A percentile compares a stretch with the other conserved stretches of the same genome.
Evolutionary conservation across 2,797 vertebrate genomes (phyloP).

Genomic region (Hylomyscus alleni): DNA sequence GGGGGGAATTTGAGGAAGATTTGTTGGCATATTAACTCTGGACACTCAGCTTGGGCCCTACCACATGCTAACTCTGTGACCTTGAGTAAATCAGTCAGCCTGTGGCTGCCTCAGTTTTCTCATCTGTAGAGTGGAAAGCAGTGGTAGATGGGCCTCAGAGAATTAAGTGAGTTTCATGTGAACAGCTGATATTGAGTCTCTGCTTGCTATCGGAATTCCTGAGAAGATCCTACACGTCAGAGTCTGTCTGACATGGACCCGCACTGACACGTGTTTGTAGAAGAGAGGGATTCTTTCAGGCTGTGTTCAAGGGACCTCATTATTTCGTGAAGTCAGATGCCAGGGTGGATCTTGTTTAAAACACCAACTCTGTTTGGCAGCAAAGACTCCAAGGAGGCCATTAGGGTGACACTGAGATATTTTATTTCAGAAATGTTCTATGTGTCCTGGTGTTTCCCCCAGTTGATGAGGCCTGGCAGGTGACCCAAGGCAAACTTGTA

Average conservation of each 20-base stretch:
- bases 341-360: constrained; percentile 60
- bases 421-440: constrained; percentile 30
- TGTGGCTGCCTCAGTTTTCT: constrained; percentile 11
- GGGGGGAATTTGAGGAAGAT: constrained; percentile 33
- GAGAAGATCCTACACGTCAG: neutral
- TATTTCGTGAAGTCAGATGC: neutral
- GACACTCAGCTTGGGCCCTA: neutral
- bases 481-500: constrained; percentile 48
- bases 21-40: neutral
- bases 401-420: constrained; percentile 45
- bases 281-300: neutral
- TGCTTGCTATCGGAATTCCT: neutral
- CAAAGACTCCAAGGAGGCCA: constrained; percentile 63
- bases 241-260: neutral
- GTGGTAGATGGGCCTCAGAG: neutral
- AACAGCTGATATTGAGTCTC: neutral
- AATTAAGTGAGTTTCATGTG: neutral
- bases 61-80: neutral
- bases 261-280: neutral
- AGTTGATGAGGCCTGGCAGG: neutral
- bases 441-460: neutral
- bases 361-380: constrained; percentile 42
- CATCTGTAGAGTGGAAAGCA: neutral
- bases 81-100: neutral
- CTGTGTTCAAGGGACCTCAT: constrained; percentile 50